A percentile compares a stretch with the other conserved stretches of the same genome.
These are phyloP conservation scores for Leptinotarsa defecta DNA, from an alignment of 1,140 invertebrate species.

Conservation along the genomic window DNA sequence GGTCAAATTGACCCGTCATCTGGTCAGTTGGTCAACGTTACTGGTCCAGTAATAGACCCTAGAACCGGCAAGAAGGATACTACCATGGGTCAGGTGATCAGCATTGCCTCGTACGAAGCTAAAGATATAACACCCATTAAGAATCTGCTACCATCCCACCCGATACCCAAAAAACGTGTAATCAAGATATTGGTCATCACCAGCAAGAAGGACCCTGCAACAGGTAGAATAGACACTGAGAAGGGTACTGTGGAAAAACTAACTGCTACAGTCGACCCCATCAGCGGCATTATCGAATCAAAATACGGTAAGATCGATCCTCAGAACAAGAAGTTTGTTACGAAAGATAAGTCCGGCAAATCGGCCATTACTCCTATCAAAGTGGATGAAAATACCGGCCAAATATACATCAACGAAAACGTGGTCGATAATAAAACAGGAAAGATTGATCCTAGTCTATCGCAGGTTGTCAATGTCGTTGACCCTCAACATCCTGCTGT, in stretches of 20 bases:
- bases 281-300: constrained; percentile 62
- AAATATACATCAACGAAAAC: constrained; percentile 66
- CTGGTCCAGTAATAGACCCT: constrained; percentile 59
- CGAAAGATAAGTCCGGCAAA: constrained; percentile 64
- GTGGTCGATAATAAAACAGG: constrained; percentile 64
- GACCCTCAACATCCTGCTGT: constrained; percentile 70
- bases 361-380: constrained; percentile 63
- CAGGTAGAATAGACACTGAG: constrained; percentile 61
- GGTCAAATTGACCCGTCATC: constrained; percentile 64
- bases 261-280: constrained; percentile 61
- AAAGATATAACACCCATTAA: constrained; percentile 62
- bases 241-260: constrained; percentile 63
- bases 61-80: constrained; percentile 52
- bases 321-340: constrained; percentile 60
- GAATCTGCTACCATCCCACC: constrained; percentile 61
- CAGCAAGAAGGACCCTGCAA: constrained; percentile 63
- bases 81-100: constrained; percentile 50
- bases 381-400: constrained; percentile 66
- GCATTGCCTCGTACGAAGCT: constrained; percentile 51
- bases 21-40: constrained; percentile 70
- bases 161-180: constrained; percentile 52
- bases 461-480: constrained; percentile 68
- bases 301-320: constrained; percentile 66
- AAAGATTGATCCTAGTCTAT: constrained; percentile 65
- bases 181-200: constrained; percentile 62